Evolutionary conservation across 2,797 vertebrate genomes (phyloP), one percentile per base, ranked within the genome.

Genomic region (Karalla daura): DNA sequence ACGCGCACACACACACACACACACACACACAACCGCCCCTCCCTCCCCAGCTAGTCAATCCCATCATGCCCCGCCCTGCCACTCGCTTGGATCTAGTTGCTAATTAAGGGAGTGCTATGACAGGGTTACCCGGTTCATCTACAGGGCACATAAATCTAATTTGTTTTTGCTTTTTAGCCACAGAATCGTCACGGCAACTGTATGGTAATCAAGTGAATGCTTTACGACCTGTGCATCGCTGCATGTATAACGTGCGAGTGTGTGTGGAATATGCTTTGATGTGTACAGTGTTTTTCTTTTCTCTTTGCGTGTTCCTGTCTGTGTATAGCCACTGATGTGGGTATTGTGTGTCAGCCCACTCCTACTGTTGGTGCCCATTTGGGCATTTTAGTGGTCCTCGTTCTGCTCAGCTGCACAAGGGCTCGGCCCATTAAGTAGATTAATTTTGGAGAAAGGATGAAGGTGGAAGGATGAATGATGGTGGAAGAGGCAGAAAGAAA

Each of bases 31-130:
- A n/a, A n/a, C n/a, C n/a, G n/a, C n/a, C n/a, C n/a, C n/a, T n/a
- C n/a, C n/a, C 35, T 17, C 17, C 43, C 20, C 15, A 37, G 61
- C 64, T 17, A 75, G 71, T 78, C 76, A 74, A 81, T 89, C 77
- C 70, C 71, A 43, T 65, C 66, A 76, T 67, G 70, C 70, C 62
- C 59, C 23, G 5, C 61, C 76, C 52, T 63, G 74, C 66, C 84
- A 80, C 63, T 86, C 58, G 65, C 78, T 76, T 49, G 60, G 71
- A 85, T 88, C 50, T 61, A 37, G 49, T 39, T 67, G 60, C 70
- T 89, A 88, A 91, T 91, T 86, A 91, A 80, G 64, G 10, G 21
- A 86, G 80, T 83, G 72, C 84, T 71, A 40, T 76, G 53, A 70
- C 59, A 62, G 76, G 67, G 76, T 72, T 66, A 20, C 32, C 39